Evolutionary conservation across 2,888 invertebrate genomes (phyloP), one percentile per base, ranked within the genome.

Genomic region (Strigamia transsilvanica): DNA sequence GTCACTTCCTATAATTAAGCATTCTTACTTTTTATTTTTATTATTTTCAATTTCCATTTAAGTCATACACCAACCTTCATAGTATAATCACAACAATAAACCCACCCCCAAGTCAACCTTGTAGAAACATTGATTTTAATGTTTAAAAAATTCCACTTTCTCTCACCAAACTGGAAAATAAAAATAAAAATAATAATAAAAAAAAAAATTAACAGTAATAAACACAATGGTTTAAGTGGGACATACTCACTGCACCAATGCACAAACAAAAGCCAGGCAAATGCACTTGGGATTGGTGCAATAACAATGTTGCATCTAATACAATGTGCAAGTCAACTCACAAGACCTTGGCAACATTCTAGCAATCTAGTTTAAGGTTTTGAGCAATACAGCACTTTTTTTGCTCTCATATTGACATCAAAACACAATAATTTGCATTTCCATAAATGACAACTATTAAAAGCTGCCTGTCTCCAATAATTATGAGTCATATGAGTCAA

Each of bases 161-260:
- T n/a, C 79, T 79, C 21, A 13, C 21, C 10, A 34, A 79, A 34
- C 4, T 34, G 34, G 34, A 34, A 10, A 73, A 79, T n/a, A 34
- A 79, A 79, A 41, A 78, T n/a, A n/a, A n/a, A n/a, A n/a, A n/a
- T n/a, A 38, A 78, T 10, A 78, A 18, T 78, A 78, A 23, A 27
- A 78, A 78, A 78, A n/a, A n/a, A n/a, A n/a, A n/a, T n/a, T n/a
- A 38, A 78, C 5, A 78, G 41, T 78, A 78, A 23, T 78, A 78
- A 78, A 78, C 34, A 78, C 38, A 78, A 78, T 18, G 41, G 41
- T 23, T 27, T 38, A 78, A 78, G 79, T 38, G 41, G 41, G 41
- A 21, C 79, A 78, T 23, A 78, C 27, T 41, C 79, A 78, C 79
- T 38, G 38, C 79, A 34, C 41, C 79, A 78, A 78, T 61, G 61